Base-by-base conservation (phyloP, 2,113 vertebrate genomes). In the Dendrocopos noguchii region DNA sequence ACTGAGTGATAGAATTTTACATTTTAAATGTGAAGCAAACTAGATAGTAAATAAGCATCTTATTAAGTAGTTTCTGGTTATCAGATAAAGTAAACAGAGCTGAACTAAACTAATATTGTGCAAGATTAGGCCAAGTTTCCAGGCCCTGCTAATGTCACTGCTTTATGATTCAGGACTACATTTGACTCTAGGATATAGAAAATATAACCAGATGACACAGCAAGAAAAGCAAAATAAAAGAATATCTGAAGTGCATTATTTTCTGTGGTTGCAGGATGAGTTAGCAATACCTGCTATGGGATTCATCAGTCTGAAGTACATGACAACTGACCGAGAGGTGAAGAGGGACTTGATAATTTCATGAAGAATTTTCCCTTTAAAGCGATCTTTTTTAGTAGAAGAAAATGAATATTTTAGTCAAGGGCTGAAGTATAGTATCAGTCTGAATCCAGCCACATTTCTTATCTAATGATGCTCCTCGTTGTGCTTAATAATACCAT, bases 11-110 rank as follows among this genome's bases (percentile, higher is more conserved):
- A 96, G 84, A 98, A 96, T 92, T 97, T 95, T 94, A 71, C 68
- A 83, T 68, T 96, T 97, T 64, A 52, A 73, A 95, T 73, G 73
- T 95, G 95, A 97, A 95, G 50, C 64, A 86, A 95, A 83, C 66
- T 79, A 95, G 96, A 96, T 95, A 95, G 91, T 75, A 90, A 95
- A 67, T 46, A 47, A 93, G 94, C 75, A 96, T 84, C 93, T 90
- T 91, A 65, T 94, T 94, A 85, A 97, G 92, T 91, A 95, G 78
- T 71, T 95, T 86, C 90, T 92, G 60, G 76, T 91, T 96, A 97
- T 97, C 96, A 97, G 95, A 97, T 95, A 87, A 93, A 95, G 61
- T 89, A 73, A 82, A 90, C 71, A 93, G 96, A 95, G 76, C 44
- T 50, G 80, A 96, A 89, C 74, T 87, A 59, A 95, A 96, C 91